Percentiles rank a stretch among this genome's conserved stretches.
phyloP scores from a whole-genome alignment of 2,113 vertebrate genomes.

The Struthidea cinerea region DNA sequence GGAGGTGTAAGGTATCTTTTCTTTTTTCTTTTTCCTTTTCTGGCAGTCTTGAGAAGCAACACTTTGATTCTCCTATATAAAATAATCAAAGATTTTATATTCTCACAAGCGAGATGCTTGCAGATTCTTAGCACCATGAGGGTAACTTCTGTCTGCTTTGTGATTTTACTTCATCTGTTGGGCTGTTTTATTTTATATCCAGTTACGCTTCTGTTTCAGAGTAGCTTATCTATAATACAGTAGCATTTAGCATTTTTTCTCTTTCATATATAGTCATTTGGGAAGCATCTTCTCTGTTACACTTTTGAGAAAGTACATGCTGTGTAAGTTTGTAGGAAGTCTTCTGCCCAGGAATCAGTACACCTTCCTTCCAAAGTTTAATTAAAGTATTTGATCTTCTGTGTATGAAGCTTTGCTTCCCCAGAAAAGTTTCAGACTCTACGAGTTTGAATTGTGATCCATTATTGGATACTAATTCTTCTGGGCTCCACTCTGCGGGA shows the following conservation, averaged over 20 bases:
- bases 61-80: not conserved
- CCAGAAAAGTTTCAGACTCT: not conserved
- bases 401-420: not conserved
- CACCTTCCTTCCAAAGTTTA: slow-evolving; percentile 18
- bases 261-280: not conserved
- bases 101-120: not conserved
- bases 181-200: not conserved
- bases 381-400: slow-evolving; percentile 32
- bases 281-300: not conserved
- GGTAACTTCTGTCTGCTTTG: not conserved
- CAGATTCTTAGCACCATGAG: not conserved
- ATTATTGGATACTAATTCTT: slow-evolving; percentile 46
- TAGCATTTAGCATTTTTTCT: not conserved
- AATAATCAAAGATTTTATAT: not conserved
- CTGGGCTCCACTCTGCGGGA: not conserved
- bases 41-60: not conserved
- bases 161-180: not conserved
- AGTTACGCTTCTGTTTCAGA: not conserved
- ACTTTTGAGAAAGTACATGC: not conserved
- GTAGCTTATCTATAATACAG: not conserved
- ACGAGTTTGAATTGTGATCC: not conserved
- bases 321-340: not conserved
- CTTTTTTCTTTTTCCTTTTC: not conserved
- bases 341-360: not conserved
- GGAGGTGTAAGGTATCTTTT: not conserved